Base-by-base conservation (phyloP, 2,888 invertebrate genomes). In the Diachrysia chrysitis region DNA sequence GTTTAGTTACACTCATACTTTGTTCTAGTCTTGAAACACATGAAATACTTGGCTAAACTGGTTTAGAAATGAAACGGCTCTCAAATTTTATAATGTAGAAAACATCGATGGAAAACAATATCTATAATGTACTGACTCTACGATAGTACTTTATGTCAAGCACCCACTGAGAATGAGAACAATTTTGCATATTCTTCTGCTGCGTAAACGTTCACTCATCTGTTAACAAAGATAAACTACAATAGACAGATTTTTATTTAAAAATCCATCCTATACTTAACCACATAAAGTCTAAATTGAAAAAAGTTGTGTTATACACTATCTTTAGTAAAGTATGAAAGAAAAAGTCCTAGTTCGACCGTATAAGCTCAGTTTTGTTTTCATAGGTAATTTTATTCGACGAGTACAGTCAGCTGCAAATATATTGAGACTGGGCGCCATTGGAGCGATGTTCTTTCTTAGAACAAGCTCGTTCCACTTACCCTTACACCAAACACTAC, bases 141-240 rank as follows among this genome's bases (percentile, higher is more conserved):
- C 12, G 81, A 84, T 83, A 76, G 63, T 62, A 78, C 81, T 78
- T 82, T 78, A 69, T 78, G 74, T 73, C 68, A 74, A 87, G 85
- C 69, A 73, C 65, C 78, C 74, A 81, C 72, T 66, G 80, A 81
- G 79, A 73, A 81, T 81, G 73, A 70, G 63, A 78, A 78, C 79
- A 74, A 79, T 83, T 86, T 85, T 84, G 84, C 86, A 88, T 87
- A 87, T 87, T 90, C 82, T 86, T 86, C 83, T 82, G 85, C 86
- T 89, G 87, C 86, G 85, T 87, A 80, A 75, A 72, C 77, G 83
- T 81, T 85, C 89, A 89, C 83, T 93, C 93, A 87, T 87, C 91
- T 89, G 93, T 93, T 88, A 92, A 88, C 85, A 83, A 82, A 90
- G 94, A 94, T 93, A 93, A 91, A 85, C 79, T 79, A 83, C 69